These are phyloP conservation scores for Pseudorectes ferrugineus DNA, from an alignment of 2,113 vertebrate species.

Conservation along the genomic window DNA sequence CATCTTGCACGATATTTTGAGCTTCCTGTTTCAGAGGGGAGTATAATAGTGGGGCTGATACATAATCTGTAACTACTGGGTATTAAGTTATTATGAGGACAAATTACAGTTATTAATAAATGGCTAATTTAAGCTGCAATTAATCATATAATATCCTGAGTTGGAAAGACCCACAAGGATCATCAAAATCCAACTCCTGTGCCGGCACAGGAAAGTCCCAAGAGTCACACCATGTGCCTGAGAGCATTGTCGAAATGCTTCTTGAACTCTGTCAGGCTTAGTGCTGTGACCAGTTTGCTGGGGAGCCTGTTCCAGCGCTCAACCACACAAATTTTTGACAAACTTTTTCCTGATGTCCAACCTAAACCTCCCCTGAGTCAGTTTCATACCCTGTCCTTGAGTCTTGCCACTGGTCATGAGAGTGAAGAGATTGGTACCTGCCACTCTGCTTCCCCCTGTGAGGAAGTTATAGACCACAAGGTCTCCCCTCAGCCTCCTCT, in stretches of 20 bases:
- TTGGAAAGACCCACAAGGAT: not conserved
- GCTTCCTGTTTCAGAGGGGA: not conserved
- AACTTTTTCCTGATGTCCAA: not conserved
- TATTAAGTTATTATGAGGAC: not conserved
- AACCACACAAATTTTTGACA: rapidly evolving
- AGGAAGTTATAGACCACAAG: not conserved
- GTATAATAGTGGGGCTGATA: not conserved
- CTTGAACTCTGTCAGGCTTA: not conserved
- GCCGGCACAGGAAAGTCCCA: not conserved
- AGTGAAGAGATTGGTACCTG: not conserved
- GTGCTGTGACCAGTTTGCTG: not conserved
- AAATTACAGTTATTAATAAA: not conserved
- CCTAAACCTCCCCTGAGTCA: not conserved
- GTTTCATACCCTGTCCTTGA: not conserved
- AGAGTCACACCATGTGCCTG: not conserved
- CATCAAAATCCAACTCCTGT: not conserved
- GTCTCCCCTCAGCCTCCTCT: not conserved
- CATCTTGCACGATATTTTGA: not conserved
- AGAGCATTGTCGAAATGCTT: not conserved
- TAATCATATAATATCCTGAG: not conserved
- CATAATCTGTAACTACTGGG: not conserved
- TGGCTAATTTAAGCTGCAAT: not conserved
- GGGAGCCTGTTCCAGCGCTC: not conserved
- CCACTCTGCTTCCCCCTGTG: not conserved
- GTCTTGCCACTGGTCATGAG: not conserved